Evolutionary conservation across 2,113 vertebrate genomes (phyloP).

Genomic region (Scopus umbretta): DNA sequence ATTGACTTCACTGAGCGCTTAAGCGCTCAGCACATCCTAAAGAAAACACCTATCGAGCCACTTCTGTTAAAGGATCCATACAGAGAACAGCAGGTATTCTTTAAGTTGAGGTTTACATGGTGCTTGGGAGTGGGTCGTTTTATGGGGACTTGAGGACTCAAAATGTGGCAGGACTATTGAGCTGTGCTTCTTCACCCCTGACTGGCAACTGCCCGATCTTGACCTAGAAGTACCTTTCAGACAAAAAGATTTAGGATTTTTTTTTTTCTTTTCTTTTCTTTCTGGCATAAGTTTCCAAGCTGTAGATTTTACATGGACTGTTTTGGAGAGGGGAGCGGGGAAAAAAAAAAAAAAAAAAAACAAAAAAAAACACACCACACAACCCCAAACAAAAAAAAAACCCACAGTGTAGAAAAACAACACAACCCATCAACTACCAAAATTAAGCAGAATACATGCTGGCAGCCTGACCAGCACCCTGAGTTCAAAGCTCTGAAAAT

Average conservation of each 20-base stretch:
- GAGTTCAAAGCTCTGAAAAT: background rate
- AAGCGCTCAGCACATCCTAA: fast-evolving
- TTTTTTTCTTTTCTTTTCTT: too few relatives aligned
- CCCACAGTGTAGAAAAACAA: too few relatives aligned
- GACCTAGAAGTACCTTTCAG: background rate
- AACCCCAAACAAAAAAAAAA: too few relatives aligned
- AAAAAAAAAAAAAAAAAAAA: too few relatives aligned
- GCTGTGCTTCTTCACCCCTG: background rate
- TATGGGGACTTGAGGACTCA: background rate
- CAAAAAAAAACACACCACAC: too few relatives aligned
- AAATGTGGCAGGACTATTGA: fast-evolving
- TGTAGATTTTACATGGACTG: background rate
- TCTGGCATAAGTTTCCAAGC: too few relatives aligned
- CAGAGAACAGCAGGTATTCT: background rate
- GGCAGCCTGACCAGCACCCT: background rate
- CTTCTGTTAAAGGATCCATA: background rate
- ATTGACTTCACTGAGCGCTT: background rate
- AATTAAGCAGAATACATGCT: background rate
- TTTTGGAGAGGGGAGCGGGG: too few relatives aligned
- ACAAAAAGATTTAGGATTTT: background rate
- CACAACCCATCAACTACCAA: background rate
- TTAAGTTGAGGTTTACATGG: too few relatives aligned
- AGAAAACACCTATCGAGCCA: fast-evolving
- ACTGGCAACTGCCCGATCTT: background rate
- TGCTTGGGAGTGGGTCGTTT: background rate